Percentiles rank a stretch among this genome's conserved stretches.
Conservation (phyloP, 1,140 invertebrate species). For the Anastrepha obliqua region DNA sequence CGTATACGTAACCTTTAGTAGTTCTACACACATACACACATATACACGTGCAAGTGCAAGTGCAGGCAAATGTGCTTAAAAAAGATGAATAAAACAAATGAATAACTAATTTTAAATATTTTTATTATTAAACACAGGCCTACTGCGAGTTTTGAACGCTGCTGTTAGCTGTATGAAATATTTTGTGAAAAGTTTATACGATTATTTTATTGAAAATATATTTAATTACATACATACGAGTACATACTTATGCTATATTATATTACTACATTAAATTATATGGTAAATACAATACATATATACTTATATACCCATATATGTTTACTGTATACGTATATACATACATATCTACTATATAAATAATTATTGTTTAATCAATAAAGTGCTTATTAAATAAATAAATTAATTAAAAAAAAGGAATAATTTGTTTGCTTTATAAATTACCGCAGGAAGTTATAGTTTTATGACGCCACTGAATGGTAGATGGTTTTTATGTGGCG, state of each 20-base stretch:
- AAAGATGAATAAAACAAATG: not conserved
- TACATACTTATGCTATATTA: not conserved
- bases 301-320: not conserved
- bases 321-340: not conserved
- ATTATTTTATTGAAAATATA: constrained; percentile 37
- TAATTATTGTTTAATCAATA: not conserved
- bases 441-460: no score
- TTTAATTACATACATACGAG: not conserved
- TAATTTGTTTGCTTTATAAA: no score
- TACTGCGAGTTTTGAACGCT: not conserved
- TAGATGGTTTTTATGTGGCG: not conserved
- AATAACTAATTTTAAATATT: not conserved
- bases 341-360: constrained; percentile 4
- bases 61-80: constrained; percentile 11
- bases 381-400: constrained; percentile 39
- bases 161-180: not conserved
- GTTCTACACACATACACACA: not conserved
- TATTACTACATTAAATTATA: constrained; percentile 2
- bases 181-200: constrained; percentile 39
- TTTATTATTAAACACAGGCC: not conserved
- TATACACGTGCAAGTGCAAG: not conserved
- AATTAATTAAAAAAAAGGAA: constrained; percentile 13
- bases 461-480: not conserved
- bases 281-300: constrained; percentile 18
- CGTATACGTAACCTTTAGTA: constrained; percentile 23